phyloP scores from a whole-genome alignment of 2,797 vertebrate species.

The Taenioides sp. region DNA sequence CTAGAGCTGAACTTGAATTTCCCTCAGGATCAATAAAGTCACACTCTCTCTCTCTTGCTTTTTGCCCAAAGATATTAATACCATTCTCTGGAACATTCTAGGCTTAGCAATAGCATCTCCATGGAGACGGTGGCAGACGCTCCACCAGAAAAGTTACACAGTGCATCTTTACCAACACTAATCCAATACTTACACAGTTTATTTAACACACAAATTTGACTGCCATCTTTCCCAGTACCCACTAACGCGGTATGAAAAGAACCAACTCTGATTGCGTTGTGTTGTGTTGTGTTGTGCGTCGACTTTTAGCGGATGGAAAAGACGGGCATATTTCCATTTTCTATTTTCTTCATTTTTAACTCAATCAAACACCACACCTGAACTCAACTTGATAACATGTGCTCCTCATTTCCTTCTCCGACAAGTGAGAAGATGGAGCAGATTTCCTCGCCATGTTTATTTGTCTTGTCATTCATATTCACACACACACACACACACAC shows the following conservation, averaged over 20 bases:
- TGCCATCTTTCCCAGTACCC: no score
- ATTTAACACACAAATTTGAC: no score
- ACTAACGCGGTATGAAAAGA: background rate
- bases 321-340: background rate
- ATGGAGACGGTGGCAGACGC: no score
- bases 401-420: background rate
- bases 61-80: no score
- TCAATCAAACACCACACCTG: background rate
- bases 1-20: no score
- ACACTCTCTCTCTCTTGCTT: no score
- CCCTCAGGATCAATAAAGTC: no score
- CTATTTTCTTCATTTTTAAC: background rate
- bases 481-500: background rate
- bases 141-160: no score
- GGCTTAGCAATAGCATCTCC: no score
- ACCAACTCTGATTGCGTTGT: background rate
- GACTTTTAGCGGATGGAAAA: background rate
- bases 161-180: background rate
- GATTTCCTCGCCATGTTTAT: slow-evolving; percentile 1
- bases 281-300: background rate
- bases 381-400: background rate
- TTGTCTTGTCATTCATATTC: slow-evolving; percentile 9
- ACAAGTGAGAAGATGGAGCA: background rate
- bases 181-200: background rate
- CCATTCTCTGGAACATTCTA: no score